phyloP scores from a whole-genome alignment of 2,888 invertebrate species.

The Steromphala cineraria region DNA sequence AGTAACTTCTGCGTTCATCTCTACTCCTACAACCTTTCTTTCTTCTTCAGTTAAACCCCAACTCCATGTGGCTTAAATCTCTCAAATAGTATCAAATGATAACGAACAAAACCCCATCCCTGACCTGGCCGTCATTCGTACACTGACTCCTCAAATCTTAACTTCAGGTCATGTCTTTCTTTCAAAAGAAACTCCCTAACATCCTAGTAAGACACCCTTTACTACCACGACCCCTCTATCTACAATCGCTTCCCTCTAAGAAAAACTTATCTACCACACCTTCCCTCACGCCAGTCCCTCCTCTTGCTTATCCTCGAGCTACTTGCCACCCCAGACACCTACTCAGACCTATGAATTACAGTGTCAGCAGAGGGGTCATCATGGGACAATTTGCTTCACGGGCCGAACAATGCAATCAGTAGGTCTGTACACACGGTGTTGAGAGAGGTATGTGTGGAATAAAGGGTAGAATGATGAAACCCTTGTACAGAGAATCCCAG shows the following conservation, averaged over 20 bases:
- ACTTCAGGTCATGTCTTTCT: too few species aligned
- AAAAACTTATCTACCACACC: not conserved
- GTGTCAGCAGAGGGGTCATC: not conserved
- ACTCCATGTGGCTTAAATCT: not conserved
- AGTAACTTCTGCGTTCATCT: too few species aligned
- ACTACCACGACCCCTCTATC: not conserved
- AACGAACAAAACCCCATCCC: too few species aligned
- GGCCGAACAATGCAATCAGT: not conserved
- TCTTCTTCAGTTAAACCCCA: not conserved
- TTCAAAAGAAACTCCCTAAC: too few species aligned
- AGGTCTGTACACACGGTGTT: too few species aligned
- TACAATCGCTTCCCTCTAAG: too few species aligned
- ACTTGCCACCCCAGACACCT: not conserved
- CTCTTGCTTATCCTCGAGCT: not conserved
- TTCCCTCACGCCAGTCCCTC: not conserved
- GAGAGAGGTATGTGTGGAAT: too few species aligned
- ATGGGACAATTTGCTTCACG: not conserved
- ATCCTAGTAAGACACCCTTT: not conserved
- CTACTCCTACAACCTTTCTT: not conserved
- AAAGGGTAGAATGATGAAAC: too few species aligned
- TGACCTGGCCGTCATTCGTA: too few species aligned
- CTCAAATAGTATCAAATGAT: too few species aligned
- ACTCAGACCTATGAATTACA: not conserved
- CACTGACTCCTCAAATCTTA: too few species aligned
- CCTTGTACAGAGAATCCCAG: too few species aligned